Conservation (phyloP, 2,113 vertebrate genomes). For the Balaeniceps rex region DNA sequence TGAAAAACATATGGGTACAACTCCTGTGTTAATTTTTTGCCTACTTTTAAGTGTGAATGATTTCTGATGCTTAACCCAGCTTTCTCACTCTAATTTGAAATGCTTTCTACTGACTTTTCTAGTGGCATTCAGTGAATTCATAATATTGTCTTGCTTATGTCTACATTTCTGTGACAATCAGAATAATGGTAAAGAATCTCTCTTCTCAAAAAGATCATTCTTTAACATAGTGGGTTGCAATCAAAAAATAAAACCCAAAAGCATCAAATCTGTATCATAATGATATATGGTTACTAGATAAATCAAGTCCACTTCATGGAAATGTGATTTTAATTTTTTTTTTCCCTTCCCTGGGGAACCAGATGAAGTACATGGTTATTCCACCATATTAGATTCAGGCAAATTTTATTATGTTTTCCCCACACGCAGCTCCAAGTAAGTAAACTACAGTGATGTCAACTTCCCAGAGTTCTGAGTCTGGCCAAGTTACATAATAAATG, state of each 20-base stretch:
- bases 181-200: background rate
- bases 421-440: background rate
- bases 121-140: background rate
- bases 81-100: background rate
- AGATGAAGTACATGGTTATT: background rate
- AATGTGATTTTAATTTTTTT: background rate
- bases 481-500: background rate
- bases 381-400: background rate
- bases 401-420: background rate
- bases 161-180: background rate
- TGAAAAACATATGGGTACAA: background rate
- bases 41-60: background rate
- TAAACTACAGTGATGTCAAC: background rate
- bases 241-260: background rate
- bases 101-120: background rate
- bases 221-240: background rate
- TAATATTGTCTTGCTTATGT: background rate
- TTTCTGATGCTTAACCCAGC: background rate
- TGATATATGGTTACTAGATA: background rate
- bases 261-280: background rate
- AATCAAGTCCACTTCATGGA: background rate
- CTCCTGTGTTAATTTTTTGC: background rate
- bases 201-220: background rate
- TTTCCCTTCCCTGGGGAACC: background rate
- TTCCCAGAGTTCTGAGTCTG: accelerated